phyloP scores from a whole-genome alignment of 2,113 vertebrate genomes.

The Lipophrys pholis region DNA sequence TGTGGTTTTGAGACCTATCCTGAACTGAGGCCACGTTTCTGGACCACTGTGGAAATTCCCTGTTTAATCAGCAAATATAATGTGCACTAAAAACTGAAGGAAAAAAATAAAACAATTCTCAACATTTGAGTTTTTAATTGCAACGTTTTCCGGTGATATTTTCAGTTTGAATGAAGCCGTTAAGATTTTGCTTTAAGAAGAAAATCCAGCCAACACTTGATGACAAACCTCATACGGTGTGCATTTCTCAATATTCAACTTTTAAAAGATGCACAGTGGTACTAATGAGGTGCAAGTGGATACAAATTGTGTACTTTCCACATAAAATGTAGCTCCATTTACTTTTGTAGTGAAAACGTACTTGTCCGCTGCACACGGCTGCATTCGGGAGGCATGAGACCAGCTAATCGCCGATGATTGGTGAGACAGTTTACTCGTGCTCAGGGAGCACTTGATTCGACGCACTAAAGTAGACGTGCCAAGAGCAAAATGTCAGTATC shows the following conservation, averaged over 20 bases:
- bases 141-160: too few relatives aligned
- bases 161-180: too few relatives aligned
- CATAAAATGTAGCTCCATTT: neutral
- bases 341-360: constrained; percentile 14
- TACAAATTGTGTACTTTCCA: neutral
- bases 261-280: too few relatives aligned
- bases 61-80: too few relatives aligned
- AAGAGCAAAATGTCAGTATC: constrained; percentile 51
- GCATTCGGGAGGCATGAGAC: constrained; percentile 27
- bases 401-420: constrained; percentile 57
- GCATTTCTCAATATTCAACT: neutral
- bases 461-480: constrained; percentile 22
- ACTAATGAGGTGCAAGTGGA: neutral
- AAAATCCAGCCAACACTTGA: neutral
- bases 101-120: too few relatives aligned
- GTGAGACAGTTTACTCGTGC: constrained; percentile 45
- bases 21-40: too few relatives aligned
- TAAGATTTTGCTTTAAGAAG: neutral
- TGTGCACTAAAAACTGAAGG: too few relatives aligned
- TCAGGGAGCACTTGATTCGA: constrained; percentile 51
- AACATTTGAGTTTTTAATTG: too few relatives aligned
- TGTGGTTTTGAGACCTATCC: too few relatives aligned
- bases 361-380: constrained; percentile 34
- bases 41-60: too few relatives aligned
- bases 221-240: too few relatives aligned